Base-by-base conservation (phyloP, 2,888 invertebrate genomes). In the Rhingia campestris region DNA sequence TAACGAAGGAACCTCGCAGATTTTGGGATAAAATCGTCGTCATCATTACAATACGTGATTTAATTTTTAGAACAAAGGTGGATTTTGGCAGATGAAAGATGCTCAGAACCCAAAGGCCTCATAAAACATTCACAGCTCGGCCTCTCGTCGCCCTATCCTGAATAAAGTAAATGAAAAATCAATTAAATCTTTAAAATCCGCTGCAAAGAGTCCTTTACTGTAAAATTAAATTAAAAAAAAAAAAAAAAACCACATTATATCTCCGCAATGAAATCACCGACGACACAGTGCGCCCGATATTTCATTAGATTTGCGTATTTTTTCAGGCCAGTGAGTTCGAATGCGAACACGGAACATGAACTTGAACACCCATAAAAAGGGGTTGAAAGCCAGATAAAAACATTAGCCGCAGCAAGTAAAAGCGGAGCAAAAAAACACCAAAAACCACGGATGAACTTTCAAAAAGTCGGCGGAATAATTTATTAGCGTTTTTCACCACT, bases 341-440 rank as follows among this genome's bases (percentile, higher is more conserved):
- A 82, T 74, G 61, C 6, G 41, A 54, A 73, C 63, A 51, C 51
- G 6, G 43, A 53, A 67, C 66, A 69, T 54, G 22, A 22, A 22
- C 22, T 22, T 58, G 79, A 79, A 79, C 79, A 79, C 39, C 69
- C 79, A 79, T 74, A 63, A 64, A 81, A 80, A 80, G 80, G 84
- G 84, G 84, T 84, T 80, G 79, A 75, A 84, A 75, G 74, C 69
- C 84, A 75, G 66, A 84, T 74, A 84, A 74, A 80, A 77, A 70
- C 59, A 70, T 61, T 67, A 74, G 51, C 66, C n/a, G n/a, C n/a
- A n/a, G 32, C 37, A 12, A 41, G 14, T 3, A 30, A 53, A 37
- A n/a, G 22, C 67, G 10, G 10, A 75, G n/a, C n/a, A 53, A 41
- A 56, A 74, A 56, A 66, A 64, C 56, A 14, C 7, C 49, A 43